phyloP scores from a whole-genome alignment of 2,113 vertebrate genomes.

The Corythoichthys haematopterus region DNA sequence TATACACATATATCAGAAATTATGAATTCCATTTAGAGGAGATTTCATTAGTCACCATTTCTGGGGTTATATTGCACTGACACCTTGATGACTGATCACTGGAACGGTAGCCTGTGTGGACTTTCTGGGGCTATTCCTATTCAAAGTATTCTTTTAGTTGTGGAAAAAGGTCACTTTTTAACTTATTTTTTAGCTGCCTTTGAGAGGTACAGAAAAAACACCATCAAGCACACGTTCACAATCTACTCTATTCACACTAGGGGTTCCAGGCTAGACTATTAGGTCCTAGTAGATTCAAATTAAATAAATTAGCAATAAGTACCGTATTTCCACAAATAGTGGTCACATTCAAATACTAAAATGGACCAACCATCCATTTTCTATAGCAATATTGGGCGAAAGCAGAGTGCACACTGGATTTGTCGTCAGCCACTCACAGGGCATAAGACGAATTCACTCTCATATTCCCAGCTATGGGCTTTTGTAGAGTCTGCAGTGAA shows the following conservation, averaged over 20 bases:
- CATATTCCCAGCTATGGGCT: not conserved
- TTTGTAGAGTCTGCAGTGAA: not conserved
- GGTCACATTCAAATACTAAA: not conserved
- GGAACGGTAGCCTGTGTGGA: too few species aligned
- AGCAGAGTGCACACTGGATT: not conserved
- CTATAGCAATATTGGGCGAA: too few species aligned
- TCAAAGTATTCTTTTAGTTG: not conserved
- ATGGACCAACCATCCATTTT: too few species aligned
- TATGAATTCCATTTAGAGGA: too few species aligned
- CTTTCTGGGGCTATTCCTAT: not conserved
- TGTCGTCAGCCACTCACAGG: too few species aligned
- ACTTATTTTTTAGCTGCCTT: not conserved
- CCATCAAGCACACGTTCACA: constrained; percentile 37
- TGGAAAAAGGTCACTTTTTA: not conserved
- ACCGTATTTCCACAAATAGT: not conserved
- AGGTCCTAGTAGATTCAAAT: not conserved
- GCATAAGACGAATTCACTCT: not conserved
- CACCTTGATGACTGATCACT: not conserved
- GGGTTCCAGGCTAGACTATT: not conserved
- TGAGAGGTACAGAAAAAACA: constrained; percentile 37
- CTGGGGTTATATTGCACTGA: too few species aligned
- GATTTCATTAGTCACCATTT: too few species aligned
- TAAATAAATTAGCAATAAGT: not conserved
- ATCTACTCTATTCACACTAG: constrained; percentile 25
- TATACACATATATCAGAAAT: too few species aligned